Conservation (phyloP, 2,113 vertebrate genomes). For the Ariopsis seemanni region DNA sequence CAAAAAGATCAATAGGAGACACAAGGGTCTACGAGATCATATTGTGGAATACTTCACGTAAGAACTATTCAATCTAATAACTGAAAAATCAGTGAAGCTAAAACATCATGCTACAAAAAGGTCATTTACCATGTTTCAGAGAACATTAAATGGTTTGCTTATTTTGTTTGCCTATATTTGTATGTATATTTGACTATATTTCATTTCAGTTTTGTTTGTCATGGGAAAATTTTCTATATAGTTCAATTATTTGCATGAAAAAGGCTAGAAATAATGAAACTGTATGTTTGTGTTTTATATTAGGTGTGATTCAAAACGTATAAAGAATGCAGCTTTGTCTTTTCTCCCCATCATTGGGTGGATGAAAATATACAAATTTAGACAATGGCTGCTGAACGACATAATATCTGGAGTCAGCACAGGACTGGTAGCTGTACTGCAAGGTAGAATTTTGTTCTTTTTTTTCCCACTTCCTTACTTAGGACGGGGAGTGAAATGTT, state of each 20-base stretch:
- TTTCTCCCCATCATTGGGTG: conserved; percentile 84
- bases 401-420: conserved; percentile 90
- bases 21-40: conserved; percentile 80
- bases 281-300: conserved; percentile 27
- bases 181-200: too few relatives aligned
- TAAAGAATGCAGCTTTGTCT: conserved; percentile 73
- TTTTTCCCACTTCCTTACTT: neutral
- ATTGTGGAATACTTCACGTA: conserved; percentile 80
- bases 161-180: neutral
- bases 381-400: conserved; percentile 87
- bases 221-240: too few relatives aligned
- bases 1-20: conserved; percentile 76
- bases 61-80: conserved; percentile 56
- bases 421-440: conserved; percentile 87
- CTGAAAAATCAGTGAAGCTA: neutral
- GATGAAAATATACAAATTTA: conserved; percentile 82
- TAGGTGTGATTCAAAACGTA: conserved; percentile 81
- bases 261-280: neutral
- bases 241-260: neutral
- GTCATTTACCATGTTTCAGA: neutral
- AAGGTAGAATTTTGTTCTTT: conserved; percentile 75
- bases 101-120: neutral
- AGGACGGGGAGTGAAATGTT: neutral
- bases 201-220: neutral
- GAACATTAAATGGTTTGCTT: neutral